These are phyloP conservation scores for Lagorchestes hirsutus DNA, from an alignment of 2,797 vertebrate species.

Conservation along the genomic window DNA sequence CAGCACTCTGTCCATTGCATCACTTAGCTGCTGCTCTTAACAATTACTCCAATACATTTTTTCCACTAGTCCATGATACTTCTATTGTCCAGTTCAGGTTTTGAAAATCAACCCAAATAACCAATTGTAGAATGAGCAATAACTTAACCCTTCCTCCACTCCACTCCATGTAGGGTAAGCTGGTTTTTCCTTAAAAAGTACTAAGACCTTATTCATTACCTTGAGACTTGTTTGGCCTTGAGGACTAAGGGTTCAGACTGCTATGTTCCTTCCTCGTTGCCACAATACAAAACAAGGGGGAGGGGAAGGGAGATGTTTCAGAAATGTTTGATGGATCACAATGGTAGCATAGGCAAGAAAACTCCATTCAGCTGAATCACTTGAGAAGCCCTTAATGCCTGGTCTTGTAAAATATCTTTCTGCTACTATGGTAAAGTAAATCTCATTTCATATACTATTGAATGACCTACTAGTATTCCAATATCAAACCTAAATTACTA, in stretches of 20 bases:
- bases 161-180: not conserved
- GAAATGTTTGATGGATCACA: not conserved
- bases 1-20: not conserved
- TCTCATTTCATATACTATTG: not conserved
- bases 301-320: rapidly evolving
- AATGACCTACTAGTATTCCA: not conserved
- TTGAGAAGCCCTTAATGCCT: not conserved
- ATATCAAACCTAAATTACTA: not conserved
- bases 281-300: not conserved
- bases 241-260: not conserved
- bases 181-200: not conserved
- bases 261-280: not conserved
- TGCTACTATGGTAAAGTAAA: not conserved
- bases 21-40: not conserved
- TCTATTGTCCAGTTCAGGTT: not conserved
- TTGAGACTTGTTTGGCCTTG: not conserved
- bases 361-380: not conserved
- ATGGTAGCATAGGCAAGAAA: not conserved
- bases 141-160: not conserved
- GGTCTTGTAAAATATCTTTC: not conserved
- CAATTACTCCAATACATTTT: not conserved
- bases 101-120: too few relatives aligned
- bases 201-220: not conserved
- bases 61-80: not conserved
- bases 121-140: too few relatives aligned